phyloP scores from a whole-genome alignment of 2,888 invertebrate species.

The Hirtodrosophila confusa region DNA sequence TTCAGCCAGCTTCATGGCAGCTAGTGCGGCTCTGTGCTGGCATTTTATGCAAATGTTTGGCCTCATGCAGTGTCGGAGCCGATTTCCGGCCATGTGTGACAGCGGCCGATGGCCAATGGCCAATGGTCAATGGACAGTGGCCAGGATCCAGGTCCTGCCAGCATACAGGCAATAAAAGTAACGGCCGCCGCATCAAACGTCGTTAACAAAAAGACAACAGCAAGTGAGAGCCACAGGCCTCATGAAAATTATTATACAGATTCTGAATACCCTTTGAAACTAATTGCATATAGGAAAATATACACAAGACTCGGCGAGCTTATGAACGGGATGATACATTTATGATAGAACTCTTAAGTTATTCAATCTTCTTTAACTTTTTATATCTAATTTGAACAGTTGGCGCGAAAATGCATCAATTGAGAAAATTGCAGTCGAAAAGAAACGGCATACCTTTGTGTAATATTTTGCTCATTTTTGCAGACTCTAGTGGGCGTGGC shows the following conservation, averaged over 20 bases:
- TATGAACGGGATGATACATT: too few relatives aligned
- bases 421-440: too few relatives aligned
- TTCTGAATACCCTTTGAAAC: slow-evolving; percentile 19
- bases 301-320: too few relatives aligned
- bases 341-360: too few relatives aligned
- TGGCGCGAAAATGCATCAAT: too few relatives aligned
- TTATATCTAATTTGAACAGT: too few relatives aligned
- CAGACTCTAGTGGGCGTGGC: too few relatives aligned
- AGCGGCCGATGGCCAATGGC: slow-evolving; percentile 57
- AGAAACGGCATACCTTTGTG: too few relatives aligned
- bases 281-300: too few relatives aligned
- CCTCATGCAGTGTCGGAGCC: slow-evolving; percentile 72
- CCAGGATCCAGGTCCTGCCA: slow-evolving; percentile 4
- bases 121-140: slow-evolving; percentile 29
- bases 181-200: slow-evolving; percentile 44
- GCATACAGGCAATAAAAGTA: slow-evolving; percentile 62
- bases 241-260: neutral
- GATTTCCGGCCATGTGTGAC: slow-evolving; percentile 79
- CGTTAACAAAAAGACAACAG: slow-evolving; percentile 48
- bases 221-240: slow-evolving; percentile 7
- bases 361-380: too few relatives aligned
- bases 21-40: slow-evolving; percentile 43
- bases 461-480: too few relatives aligned
- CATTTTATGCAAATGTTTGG: slow-evolving; percentile 78
- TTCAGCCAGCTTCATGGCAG: slow-evolving; percentile 29